phyloP scores from a whole-genome alignment of 2,797 vertebrate species.

The Pseudochromis fuscus region DNA sequence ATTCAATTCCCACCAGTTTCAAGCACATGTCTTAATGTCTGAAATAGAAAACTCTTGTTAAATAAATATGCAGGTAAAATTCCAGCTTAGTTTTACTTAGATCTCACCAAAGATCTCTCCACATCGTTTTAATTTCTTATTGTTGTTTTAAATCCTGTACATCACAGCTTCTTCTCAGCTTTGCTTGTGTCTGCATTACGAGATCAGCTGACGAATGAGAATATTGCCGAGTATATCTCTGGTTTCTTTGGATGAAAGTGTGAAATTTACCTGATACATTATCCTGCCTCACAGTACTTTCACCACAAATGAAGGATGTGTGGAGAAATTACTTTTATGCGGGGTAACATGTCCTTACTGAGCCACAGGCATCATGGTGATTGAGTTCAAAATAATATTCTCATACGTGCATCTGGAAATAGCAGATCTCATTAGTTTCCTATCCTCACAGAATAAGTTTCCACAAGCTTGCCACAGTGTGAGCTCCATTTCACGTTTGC shows the following conservation, averaged over 20 bases:
- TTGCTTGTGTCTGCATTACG: constrained; percentile 8
- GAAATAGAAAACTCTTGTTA: constrained; percentile 26
- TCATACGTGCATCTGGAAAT: constrained; percentile 37
- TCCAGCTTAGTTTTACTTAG: constrained; percentile 16
- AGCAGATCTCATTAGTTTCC: constrained; percentile 41
- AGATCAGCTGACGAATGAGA: constrained; percentile 35
- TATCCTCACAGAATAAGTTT: constrained; percentile 17
- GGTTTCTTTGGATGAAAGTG: constrained; percentile 33
- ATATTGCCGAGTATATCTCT: constrained; percentile 6
- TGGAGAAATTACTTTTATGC: constrained; percentile 45
- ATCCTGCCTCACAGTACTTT: constrained; percentile 27
- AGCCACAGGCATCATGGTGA: constrained; percentile 56
- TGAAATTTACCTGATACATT: constrained; percentile 48
- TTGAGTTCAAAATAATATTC: constrained; percentile 53
- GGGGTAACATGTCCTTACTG: constrained; percentile 26
- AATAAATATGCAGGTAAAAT: constrained; percentile 35
- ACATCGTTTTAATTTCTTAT: neutral
- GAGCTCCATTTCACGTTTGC: constrained; percentile 19
- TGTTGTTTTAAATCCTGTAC: neutral
- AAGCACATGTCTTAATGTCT: constrained; percentile 10
- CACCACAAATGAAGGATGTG: constrained; percentile 52
- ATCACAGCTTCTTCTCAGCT: neutral
- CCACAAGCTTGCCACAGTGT: neutral
- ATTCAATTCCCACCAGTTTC: constrained; percentile 21
- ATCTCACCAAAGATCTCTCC: neutral